Percentiles rank a stretch among this genome's conserved stretches.
Conservation (phyloP, 2,888 invertebrate genomes). For the Osmoderma eremita region DNA sequence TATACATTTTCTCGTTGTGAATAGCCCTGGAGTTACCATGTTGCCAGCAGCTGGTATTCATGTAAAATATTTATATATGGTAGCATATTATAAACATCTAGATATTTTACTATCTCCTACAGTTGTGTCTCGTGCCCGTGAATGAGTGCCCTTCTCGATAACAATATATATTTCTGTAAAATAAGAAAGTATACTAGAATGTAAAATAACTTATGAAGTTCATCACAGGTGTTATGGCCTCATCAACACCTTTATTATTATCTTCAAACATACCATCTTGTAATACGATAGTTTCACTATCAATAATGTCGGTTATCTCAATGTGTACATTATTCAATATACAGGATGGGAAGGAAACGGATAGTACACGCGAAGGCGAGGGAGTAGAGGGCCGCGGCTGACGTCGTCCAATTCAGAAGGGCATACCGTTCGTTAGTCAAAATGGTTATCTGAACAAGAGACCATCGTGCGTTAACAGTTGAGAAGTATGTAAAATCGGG, state of each 20-base stretch:
- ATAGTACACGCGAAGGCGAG: too few relatives aligned
- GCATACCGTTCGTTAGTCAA: too few relatives aligned
- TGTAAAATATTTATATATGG: too few relatives aligned
- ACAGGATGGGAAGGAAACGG: too few relatives aligned
- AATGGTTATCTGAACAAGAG: too few relatives aligned
- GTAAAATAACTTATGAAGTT: neutral
- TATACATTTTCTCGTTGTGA: neutral
- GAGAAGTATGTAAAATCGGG: too few relatives aligned
- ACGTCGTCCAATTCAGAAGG: too few relatives aligned
- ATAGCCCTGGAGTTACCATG: neutral
- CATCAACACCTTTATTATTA: neutral
- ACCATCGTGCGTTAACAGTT: too few relatives aligned
- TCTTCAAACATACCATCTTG: neutral
- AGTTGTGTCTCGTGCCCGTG: neutral
- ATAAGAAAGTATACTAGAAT: neutral
- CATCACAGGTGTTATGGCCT: neutral
- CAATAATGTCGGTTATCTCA: conserved; percentile 2
- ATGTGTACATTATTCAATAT: neutral
- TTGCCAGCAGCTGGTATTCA: too few relatives aligned
- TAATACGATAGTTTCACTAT: conserved; percentile 1
- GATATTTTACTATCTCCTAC: neutral
- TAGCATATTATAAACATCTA: neutral
- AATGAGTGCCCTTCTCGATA: neutral
- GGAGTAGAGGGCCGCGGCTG: too few relatives aligned
- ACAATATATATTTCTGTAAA: conserved; percentile 6